phyloP scores from a whole-genome alignment of 2,797 vertebrate species.

The Melanotaenia maccullochi region DNA sequence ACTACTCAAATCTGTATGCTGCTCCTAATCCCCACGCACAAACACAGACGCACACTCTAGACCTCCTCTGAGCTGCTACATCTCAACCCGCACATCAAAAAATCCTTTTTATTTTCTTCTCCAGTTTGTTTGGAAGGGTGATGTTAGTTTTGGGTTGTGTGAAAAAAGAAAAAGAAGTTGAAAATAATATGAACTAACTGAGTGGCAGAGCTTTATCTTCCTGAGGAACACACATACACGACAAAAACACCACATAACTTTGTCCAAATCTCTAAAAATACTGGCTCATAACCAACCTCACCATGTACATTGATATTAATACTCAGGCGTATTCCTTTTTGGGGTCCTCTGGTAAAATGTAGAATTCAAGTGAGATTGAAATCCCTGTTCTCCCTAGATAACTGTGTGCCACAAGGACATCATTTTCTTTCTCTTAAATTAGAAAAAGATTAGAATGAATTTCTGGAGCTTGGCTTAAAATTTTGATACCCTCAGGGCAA shows the following conservation, averaged over 20 bases:
- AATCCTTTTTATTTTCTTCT: constrained; percentile 56
- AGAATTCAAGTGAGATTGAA: constrained; percentile 66
- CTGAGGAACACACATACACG: background rate
- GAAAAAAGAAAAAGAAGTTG: background rate
- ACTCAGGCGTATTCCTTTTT: constrained; percentile 56
- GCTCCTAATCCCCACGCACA: constrained; percentile 61
- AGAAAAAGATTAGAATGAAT: constrained; percentile 66
- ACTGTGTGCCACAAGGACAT: constrained; percentile 57
- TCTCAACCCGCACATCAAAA: constrained; percentile 58
- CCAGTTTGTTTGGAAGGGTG: constrained; percentile 42
- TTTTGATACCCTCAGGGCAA: constrained; percentile 47
- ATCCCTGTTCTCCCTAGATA: constrained; percentile 59
- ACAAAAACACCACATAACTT: background rate
- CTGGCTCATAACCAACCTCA: constrained; percentile 30
- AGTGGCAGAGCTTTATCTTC: constrained; percentile 11
- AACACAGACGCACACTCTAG: constrained; percentile 49
- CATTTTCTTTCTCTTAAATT: constrained; percentile 68
- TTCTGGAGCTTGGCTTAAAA: constrained; percentile 35
- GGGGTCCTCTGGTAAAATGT: constrained; percentile 52
- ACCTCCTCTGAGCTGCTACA: constrained; percentile 50
- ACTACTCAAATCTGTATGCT: constrained; percentile 66
- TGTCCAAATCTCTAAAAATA: constrained; percentile 20
- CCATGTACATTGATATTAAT: constrained; percentile 48
- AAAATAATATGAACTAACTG: constrained; percentile 15
- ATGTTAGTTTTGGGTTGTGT: constrained; percentile 13